phyloP scores from a whole-genome alignment of 2,113 vertebrate species.

The Merops nubicus region DNA sequence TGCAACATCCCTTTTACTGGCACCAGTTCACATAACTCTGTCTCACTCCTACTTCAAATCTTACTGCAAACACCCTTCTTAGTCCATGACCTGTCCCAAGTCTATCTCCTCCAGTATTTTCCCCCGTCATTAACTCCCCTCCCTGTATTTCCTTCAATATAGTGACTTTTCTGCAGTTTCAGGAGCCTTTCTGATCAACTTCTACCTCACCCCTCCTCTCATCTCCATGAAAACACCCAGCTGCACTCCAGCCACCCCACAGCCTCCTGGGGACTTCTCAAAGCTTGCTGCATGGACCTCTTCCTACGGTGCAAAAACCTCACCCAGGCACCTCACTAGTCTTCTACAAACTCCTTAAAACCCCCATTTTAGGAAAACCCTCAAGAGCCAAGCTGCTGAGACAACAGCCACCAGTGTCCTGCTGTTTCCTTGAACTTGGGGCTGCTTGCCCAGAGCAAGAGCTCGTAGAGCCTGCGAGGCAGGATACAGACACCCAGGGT shows the following conservation, averaged over 20 bases:
- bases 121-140: background rate
- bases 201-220: background rate
- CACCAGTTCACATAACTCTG: background rate
- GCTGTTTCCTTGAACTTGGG: background rate
- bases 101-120: background rate
- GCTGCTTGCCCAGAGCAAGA: background rate
- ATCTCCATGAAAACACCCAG: background rate
- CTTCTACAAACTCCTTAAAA: background rate
- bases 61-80: background rate
- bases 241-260: background rate
- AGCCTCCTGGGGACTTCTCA: background rate
- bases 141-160: background rate
- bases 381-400: accelerated
- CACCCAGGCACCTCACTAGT: background rate
- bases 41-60: background rate
- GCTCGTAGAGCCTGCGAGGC: background rate
- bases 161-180: background rate
- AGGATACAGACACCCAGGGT: background rate
- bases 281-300: background rate
- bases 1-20: background rate
- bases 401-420: background rate
- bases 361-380: accelerated
- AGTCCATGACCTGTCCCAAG: background rate
- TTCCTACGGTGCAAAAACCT: accelerated
- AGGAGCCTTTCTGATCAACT: background rate